These are phyloP conservation scores for Stegastes partitus DNA, from an alignment of 2,113 vertebrate genomes.

Conservation along the genomic window DNA sequence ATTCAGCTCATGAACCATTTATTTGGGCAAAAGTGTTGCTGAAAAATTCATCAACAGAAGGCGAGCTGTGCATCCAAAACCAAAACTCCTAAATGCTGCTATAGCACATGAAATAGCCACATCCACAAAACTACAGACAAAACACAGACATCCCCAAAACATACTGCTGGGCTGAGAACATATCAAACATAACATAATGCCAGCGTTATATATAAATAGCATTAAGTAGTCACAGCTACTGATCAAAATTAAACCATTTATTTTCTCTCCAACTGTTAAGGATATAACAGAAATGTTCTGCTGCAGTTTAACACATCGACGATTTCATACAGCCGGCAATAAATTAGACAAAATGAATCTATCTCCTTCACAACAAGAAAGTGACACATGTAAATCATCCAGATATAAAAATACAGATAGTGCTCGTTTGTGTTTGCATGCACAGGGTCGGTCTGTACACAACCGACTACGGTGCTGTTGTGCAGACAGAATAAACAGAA, in stretches of 20 bases:
- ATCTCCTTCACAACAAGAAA: constrained; percentile 63
- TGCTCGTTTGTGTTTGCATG: constrained; percentile 11
- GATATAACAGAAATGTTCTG: constrained; percentile 52
- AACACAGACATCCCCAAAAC: constrained; percentile 3
- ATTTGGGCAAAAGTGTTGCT: constrained; percentile 29
- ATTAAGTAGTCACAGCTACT: neutral
- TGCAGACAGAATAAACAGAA: neutral
- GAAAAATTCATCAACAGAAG: constrained; percentile 35
- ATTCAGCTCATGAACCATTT: constrained; percentile 34
- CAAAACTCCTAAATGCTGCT: neutral
- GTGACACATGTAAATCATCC: constrained; percentile 32
- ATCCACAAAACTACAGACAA: neutral
- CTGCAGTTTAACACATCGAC: constrained; percentile 17
- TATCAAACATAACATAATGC: neutral
- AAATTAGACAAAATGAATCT: constrained; percentile 67
- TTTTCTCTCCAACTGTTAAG: constrained; percentile 32
- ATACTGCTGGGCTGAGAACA: neutral
- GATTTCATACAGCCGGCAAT: constrained; percentile 58
- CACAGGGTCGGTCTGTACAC: neutral
- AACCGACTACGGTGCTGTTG: neutral
- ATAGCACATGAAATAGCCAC: neutral
- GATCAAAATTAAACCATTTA: constrained; percentile 17
- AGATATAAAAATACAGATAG: constrained; percentile 40
- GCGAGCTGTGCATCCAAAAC: constrained; percentile 26
- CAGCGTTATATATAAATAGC: constrained; percentile 15